Evolutionary conservation across 2,797 vertebrate genomes (phyloP), one percentile per base, ranked within the genome.

Genomic region (Parotocinclus haroldoi): DNA sequence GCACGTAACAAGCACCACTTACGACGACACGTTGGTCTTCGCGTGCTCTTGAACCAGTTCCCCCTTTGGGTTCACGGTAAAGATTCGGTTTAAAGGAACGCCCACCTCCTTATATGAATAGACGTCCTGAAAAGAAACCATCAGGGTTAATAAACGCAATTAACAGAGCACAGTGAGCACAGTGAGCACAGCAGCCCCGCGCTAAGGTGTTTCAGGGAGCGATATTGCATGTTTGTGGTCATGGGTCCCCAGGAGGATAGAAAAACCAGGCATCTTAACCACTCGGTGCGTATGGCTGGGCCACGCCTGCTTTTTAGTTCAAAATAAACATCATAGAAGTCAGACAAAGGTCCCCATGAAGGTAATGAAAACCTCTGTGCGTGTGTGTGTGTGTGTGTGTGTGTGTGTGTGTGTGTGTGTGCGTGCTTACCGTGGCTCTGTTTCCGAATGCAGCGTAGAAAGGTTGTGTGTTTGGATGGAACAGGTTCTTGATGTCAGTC

Each of bases 391-490:
- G 27, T 27, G 49, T 65, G 51, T 62, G 19, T 44, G 13, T 53
- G 17, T 42, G 46, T 42, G 18, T 50, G 44, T 42, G 36, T 63
- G 59, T 51, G n/a, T 48, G 40, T 19, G 58, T 54, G 42, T 38
- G 44, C 5, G 46, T 7, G 83, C 87, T 84, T 87, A 99, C 97
- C 50, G 96, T 96, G 0, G 92, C 87, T 73, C 97, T 92, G 89
- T 99, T 99, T 72, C 97, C 97, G 78, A 99, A 99, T 0, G 97
- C 97, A 78, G 95, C 96, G 7, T 99, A 99, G 80, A 99, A 99
- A 1, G 96, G 96, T 46, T 98, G 88, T 3, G 80, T 92, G 78
- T 98, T 98, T 7, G 96, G 96, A 72, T 89, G 86, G 85, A 99
- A 99, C 63, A 99, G 88, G 72, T 96, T 94, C 84, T 90, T 97